These are phyloP conservation scores for Linurgus olivaceus DNA, from an alignment of 2,797 vertebrate genomes.

Conservation along the genomic window DNA sequence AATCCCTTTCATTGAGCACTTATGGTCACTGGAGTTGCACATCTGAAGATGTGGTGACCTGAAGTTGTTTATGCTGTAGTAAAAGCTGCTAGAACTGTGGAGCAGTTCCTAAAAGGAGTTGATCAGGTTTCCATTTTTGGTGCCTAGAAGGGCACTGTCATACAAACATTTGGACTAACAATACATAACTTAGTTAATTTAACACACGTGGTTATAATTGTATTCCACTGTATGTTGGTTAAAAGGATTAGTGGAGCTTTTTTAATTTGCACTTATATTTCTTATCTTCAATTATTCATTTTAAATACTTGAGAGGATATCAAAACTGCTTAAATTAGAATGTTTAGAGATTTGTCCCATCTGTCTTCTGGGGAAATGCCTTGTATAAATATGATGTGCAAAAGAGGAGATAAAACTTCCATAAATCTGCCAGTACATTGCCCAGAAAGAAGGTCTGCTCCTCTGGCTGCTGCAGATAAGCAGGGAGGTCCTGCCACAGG, in stretches of 20 bases:
- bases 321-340: neutral
- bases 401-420: neutral
- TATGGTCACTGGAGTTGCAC: neutral
- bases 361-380: neutral
- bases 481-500: neutral
- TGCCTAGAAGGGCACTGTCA: neutral
- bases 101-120: neutral
- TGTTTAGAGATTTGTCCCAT: neutral
- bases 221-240: neutral
- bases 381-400: neutral
- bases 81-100: neutral
- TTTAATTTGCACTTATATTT: neutral
- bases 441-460: neutral
- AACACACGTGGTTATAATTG: neutral
- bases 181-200: neutral
- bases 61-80: neutral
- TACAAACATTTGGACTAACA: neutral
- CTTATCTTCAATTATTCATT: neutral
- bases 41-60: neutral
- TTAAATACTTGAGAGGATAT: neutral
- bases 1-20: neutral
- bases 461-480: neutral
- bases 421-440: neutral
- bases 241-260: neutral
- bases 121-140: neutral